phyloP scores from a whole-genome alignment of 2,113 vertebrate species.

The Pteronura brasiliensis region DNA sequence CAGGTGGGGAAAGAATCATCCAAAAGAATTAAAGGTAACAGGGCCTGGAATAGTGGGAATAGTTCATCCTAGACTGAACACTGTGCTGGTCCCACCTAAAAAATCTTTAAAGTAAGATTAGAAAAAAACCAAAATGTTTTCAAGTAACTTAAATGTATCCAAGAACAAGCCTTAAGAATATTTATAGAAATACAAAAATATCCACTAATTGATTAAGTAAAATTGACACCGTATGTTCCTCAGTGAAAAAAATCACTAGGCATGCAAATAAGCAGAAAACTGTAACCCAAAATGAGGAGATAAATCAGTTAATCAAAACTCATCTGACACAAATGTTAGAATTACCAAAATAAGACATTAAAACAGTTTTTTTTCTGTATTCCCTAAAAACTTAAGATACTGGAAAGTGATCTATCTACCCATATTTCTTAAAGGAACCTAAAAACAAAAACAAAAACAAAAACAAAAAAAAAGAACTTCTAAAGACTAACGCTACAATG shows the following conservation, averaged over 20 bases:
- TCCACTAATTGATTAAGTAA: not conserved
- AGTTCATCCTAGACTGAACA: not conserved
- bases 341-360: not conserved
- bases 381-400: not conserved
- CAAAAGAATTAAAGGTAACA: not conserved
- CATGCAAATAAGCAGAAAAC: not conserved
- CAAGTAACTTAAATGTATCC: not conserved
- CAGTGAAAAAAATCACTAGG: not conserved
- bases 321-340: not conserved
- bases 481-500: not conserved
- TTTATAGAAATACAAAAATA: not conserved
- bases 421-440: not conserved
- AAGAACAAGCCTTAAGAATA: not conserved
- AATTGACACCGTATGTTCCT: not conserved
- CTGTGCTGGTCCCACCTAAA: not conserved
- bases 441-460: not conserved
- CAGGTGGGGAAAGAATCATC: not conserved
- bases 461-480: not conserved
- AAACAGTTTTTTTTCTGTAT: not conserved
- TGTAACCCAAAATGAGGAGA: not conserved
- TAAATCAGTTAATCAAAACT: not conserved
- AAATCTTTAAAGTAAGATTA: not conserved
- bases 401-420: not conserved
- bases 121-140: not conserved
- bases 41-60: not conserved